Conservation (phyloP, 2,113 vertebrate species). For the Taxidea taxus region DNA sequence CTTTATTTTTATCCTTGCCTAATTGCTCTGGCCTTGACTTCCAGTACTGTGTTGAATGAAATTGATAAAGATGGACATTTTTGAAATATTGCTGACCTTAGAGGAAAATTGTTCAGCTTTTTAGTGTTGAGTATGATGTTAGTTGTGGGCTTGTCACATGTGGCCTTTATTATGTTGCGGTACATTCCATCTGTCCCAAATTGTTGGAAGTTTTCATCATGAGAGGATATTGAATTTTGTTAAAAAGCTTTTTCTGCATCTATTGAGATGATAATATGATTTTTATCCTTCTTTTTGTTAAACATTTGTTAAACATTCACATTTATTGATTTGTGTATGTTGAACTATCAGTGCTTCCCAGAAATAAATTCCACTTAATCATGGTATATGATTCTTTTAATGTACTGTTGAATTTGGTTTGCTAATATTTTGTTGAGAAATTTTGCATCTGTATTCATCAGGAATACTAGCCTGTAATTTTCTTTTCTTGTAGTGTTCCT, state of each 20-base stretch:
- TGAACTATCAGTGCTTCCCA: not conserved
- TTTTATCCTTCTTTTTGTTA: not conserved
- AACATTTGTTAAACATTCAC: not conserved
- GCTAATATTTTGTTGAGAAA: not conserved
- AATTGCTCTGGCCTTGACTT: not conserved
- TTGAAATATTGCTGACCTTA: not conserved
- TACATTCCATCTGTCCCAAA: not conserved
- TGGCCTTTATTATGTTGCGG: not conserved
- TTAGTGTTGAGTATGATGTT: not conserved
- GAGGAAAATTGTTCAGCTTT: not conserved
- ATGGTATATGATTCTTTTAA: not conserved
- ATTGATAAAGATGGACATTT: not conserved
- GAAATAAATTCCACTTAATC: not conserved
- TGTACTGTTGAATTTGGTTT: not conserved
- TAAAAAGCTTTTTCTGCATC: not conserved
- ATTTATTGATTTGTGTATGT: not conserved
- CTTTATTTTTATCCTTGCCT: not conserved
- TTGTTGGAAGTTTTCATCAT: not conserved
- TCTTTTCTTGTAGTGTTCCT: not conserved
- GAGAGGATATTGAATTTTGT: not conserved
- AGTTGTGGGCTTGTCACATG: not conserved
- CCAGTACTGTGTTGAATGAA: not conserved
- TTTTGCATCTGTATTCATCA: not conserved
- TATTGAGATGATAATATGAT: not conserved
- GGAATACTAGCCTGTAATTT: not conserved